Evolutionary conservation across 2,797 vertebrate genomes (phyloP), one percentile per base, ranked within the genome.

Genomic region (Sebastes minor): DNA sequence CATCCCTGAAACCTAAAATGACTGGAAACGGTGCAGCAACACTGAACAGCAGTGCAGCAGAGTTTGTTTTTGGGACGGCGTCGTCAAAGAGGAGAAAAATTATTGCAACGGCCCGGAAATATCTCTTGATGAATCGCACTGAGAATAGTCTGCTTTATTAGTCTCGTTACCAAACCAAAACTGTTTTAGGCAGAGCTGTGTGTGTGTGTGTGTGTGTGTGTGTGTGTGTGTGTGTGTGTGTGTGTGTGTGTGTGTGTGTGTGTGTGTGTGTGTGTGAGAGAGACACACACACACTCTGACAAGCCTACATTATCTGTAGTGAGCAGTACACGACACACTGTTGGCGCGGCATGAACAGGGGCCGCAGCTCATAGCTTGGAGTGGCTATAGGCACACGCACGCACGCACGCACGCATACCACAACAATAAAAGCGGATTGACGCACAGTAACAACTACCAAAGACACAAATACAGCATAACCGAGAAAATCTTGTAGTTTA

Each of bases 141-240:
- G 74, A 80, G 74, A 81, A 80, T 57, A 71, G 53, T 42, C 62
- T 69, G 57, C 46, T 84, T 87, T 59, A 63, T 78, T 71, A 81
- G 78, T 80, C 89, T 84, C 81, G 84, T 91, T 86, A 92, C 12
- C 69, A 70, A 67, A 80, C 32, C 27, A 53, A 88, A 78, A 82
- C n/a, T 74, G 81, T 90, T 88, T 88, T 68, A 86, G 80, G 87
- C 80, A 74, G 69, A 80, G 74, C 69, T 49, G 18, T 53, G 53
- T 57, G 20, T 52, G 65, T 42, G 69, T 56, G 57, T 61, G 64
- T 75, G 81, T 33, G 42, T 53, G 55, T 42, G 73, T 46, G 30
- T 27, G 25, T 25, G 25, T 27, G 25, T n/a, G n/a, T n/a, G n/a
- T n/a, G n/a, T n/a, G n/a, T n/a, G n/a, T n/a, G n/a, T 57, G 20